Evolutionary conservation across 2,113 vertebrate species (phyloP).

Genomic region (Macrotis lagotis): DNA sequence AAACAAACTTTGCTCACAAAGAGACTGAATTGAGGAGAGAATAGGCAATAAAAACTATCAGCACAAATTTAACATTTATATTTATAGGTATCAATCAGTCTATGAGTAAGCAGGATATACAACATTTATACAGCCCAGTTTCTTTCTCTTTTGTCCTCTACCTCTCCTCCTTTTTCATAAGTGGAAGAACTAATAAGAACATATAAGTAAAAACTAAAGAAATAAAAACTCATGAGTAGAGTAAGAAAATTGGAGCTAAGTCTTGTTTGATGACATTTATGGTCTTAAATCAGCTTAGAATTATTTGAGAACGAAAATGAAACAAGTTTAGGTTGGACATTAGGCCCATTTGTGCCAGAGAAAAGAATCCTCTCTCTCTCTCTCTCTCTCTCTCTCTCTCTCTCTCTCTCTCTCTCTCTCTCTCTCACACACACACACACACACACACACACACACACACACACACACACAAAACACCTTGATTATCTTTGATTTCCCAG

Average conservation of each 20-base stretch:
- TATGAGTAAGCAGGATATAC: no score
- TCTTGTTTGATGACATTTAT: constrained; percentile 37
- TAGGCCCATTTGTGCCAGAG: neutral
- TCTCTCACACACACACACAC: no score
- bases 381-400: neutral
- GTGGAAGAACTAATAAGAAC: neutral
- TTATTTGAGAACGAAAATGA: constrained; percentile 43
- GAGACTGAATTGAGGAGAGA: no score
- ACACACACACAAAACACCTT: no score
- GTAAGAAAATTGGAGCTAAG: neutral
- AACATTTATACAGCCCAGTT: no score
- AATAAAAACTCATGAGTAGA: neutral
- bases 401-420: no score
- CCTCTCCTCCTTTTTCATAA: neutral
- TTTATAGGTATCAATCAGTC: neutral
- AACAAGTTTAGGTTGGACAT: constrained; percentile 2
- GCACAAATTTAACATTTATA: neutral
- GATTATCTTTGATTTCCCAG: neutral
- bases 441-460: no score
- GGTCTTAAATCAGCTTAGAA: constrained; percentile 22
- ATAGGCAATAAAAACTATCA: neutral
- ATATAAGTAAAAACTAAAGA: constrained; percentile 34
- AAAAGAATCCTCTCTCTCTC: neutral
- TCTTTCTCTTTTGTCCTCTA: neutral
- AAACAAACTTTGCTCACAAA: no score